Evolutionary conservation across 2,113 vertebrate species (phyloP).

Genomic region (Oxygymnocypris stewartii): DNA sequence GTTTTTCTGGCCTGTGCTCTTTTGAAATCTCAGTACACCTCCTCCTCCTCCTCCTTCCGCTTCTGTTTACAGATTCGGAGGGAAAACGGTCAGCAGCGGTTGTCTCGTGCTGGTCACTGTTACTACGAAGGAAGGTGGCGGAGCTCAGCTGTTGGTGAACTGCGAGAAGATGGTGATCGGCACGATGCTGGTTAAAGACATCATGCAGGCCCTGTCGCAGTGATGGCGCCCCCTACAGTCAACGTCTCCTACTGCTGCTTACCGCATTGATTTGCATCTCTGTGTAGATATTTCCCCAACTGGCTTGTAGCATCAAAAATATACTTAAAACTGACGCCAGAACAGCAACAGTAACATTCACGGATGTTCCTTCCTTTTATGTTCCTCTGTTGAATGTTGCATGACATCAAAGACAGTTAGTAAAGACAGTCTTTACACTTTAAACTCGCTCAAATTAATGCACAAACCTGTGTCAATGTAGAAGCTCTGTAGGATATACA

Average conservation of each 20-base stretch:
- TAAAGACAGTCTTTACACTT: neutral
- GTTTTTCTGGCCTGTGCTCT: slow-evolving; percentile 43
- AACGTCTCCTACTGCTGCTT: neutral
- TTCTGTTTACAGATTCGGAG: slow-evolving; percentile 83
- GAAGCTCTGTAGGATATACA: neutral
- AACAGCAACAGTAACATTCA: neutral
- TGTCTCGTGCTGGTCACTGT: slow-evolving; percentile 91
- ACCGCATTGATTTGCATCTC: neutral
- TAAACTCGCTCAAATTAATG: neutral
- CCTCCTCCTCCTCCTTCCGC: slow-evolving; percentile 54
- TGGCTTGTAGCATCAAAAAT: slow-evolving; percentile 36
- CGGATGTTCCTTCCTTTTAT: neutral
- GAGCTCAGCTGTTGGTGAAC: slow-evolving; percentile 87
- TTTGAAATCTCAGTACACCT: slow-evolving; percentile 70
- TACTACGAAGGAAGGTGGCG: slow-evolving; percentile 71
- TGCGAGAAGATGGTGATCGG: slow-evolving; percentile 98
- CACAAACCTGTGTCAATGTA: neutral
- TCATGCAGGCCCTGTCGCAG: slow-evolving; percentile 86
- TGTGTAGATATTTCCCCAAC: slow-evolving; percentile 44
- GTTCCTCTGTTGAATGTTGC: slow-evolving; percentile 19
- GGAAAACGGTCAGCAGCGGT: slow-evolving; percentile 86
- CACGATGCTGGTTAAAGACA: slow-evolving; percentile 96
- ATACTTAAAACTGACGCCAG: neutral
- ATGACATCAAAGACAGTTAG: slow-evolving; percentile 11
- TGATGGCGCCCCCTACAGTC: slow-evolving; percentile 64